Evolutionary conservation across 1,140 invertebrate genomes (phyloP).

Genomic region (Procambarus virginalis): DNA sequence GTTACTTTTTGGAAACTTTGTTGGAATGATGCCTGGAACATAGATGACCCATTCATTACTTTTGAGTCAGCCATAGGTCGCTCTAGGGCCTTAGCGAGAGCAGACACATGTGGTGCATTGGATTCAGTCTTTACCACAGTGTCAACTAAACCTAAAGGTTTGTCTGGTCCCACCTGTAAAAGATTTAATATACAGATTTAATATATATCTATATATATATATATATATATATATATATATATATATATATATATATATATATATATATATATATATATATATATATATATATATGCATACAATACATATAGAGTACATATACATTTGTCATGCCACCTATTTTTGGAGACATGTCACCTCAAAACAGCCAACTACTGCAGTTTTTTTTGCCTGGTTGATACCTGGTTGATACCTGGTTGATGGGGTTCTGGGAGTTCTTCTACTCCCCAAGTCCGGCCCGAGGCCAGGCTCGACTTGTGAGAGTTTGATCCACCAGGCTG

Average conservation of each 20-base stretch:
- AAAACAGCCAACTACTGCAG: too few relatives aligned
- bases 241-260: not conserved
- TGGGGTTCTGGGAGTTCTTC: too few relatives aligned
- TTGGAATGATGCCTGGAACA: constrained; percentile 65
- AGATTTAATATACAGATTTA: not conserved
- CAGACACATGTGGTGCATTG: constrained; percentile 55
- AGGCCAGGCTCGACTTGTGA: too few relatives aligned
- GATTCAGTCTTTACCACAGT: constrained; percentile 50
- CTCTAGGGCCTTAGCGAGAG: constrained; percentile 64
- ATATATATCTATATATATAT: not conserved
- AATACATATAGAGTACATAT: not conserved
- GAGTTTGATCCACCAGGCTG: too few relatives aligned
- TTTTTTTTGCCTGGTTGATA: too few relatives aligned
- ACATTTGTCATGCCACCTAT: too few relatives aligned
- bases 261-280: not conserved
- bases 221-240: not conserved
- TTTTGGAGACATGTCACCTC: too few relatives aligned
- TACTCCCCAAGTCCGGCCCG: too few relatives aligned
- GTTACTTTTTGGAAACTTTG: constrained; percentile 65
- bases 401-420: too few relatives aligned
- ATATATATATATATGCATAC: not conserved
- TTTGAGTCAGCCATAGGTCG: constrained; percentile 60
- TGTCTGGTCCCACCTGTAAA: constrained; percentile 60
- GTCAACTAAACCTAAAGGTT: constrained; percentile 52
- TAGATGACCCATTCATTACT: constrained; percentile 60